phyloP scores from a whole-genome alignment of 2,797 vertebrate species.

The Pseudochaenichthys georgianus region DNA sequence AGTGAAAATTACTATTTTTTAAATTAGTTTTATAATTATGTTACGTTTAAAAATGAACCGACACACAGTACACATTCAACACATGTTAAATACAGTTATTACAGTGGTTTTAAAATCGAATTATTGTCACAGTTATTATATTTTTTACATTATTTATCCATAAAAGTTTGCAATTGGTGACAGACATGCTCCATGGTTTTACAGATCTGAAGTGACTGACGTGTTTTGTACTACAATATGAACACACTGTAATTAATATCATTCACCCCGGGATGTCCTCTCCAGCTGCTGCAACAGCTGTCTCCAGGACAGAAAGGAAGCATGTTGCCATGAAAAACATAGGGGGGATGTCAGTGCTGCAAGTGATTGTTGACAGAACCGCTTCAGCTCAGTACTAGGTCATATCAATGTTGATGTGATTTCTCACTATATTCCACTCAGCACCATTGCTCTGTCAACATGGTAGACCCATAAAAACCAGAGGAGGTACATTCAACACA shows the following conservation, averaged over 20 bases:
- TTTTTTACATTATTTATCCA: neutral
- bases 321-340: slow-evolving; percentile 15
- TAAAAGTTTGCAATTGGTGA: neutral
- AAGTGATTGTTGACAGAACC: slow-evolving; percentile 27
- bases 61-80: neutral
- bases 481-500: slow-evolving; percentile 19
- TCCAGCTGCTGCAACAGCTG: slow-evolving; percentile 66
- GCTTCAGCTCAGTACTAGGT: slow-evolving; percentile 14
- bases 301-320: slow-evolving; percentile 17
- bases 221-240: slow-evolving; percentile 19
- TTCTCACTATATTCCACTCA: slow-evolving; percentile 10
- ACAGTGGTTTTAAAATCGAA: neutral
- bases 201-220: slow-evolving; percentile 15
- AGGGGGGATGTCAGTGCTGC: neutral
- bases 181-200: slow-evolving; percentile 7
- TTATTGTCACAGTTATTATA: neutral
- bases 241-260: slow-evolving; percentile 41
- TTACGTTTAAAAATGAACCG: neutral
- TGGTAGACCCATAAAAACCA: slow-evolving; percentile 6
- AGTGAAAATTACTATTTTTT: too few species aligned
- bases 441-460: neutral
- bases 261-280: slow-evolving; percentile 14
- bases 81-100: too few species aligned
- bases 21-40: too few species aligned
- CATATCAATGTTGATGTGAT: neutral